Evolutionary conservation across 2,888 invertebrate genomes (phyloP).

Genomic region (Xestia xanthographa): DNA sequence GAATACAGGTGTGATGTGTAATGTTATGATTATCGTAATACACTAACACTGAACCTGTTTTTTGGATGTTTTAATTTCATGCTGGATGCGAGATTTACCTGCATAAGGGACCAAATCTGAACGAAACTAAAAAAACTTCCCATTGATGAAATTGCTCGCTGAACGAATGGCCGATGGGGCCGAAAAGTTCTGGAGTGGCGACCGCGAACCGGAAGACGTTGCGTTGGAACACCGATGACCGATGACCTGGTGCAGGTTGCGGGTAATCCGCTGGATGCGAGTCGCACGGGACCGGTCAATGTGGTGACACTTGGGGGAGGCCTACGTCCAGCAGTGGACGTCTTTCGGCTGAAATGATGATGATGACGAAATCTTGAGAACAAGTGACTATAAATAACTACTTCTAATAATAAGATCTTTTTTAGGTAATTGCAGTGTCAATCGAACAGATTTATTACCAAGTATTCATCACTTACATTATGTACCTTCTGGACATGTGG

Average conservation of each 20-base stretch:
- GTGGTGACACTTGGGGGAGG: too few relatives aligned
- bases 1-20: neutral
- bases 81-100: too few relatives aligned
- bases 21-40: neutral
- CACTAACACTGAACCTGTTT: neutral
- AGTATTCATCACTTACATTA: constrained; percentile 70
- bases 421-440: constrained; percentile 75
- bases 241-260: too few relatives aligned
- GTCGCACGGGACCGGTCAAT: too few relatives aligned
- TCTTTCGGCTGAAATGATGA: too few relatives aligned
- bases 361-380: neutral
- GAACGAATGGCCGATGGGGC: too few relatives aligned
- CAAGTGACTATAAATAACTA: neutral
- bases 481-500: constrained; percentile 77
- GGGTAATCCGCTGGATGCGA: too few relatives aligned
- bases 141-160: neutral
- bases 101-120: neutral
- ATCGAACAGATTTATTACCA: constrained; percentile 77
- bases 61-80: neutral
- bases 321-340: too few relatives aligned
- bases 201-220: too few relatives aligned
- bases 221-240: too few relatives aligned
- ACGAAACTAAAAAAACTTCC: neutral
- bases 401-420: constrained; percentile 3
- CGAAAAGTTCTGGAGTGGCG: too few relatives aligned